phyloP scores from a whole-genome alignment of 2,888 invertebrate species.

The Ennomos fuscantarius region DNA sequence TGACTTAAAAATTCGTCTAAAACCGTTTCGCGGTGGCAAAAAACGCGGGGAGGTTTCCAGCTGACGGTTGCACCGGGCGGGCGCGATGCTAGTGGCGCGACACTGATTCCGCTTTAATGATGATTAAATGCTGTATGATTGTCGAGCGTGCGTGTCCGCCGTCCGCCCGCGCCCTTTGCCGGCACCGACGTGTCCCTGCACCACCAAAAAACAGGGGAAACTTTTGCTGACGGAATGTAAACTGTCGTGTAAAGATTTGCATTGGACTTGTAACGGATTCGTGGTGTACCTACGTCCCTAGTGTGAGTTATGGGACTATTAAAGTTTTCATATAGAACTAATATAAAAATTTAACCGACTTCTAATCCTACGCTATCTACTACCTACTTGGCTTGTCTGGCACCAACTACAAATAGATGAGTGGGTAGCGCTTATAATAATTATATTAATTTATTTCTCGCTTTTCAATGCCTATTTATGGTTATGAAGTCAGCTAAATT shows the following conservation, averaged over 20 bases:
- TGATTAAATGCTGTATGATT: slow-evolving; percentile 83
- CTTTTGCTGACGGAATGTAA: slow-evolving; percentile 27
- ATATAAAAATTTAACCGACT: too few species aligned
- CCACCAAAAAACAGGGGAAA: slow-evolving; percentile 34
- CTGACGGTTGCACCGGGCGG: slow-evolving; percentile 63
- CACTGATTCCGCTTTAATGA: slow-evolving; percentile 82
- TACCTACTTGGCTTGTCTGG: too few species aligned
- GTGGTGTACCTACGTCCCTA: not conserved
- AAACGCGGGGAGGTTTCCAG: slow-evolving; percentile 67
- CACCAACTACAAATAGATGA: too few species aligned
- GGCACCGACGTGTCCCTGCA: slow-evolving; percentile 36
- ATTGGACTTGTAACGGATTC: slow-evolving; percentile 15
- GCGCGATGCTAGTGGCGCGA: slow-evolving; percentile 39
- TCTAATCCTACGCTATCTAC: too few species aligned
- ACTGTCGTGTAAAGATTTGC: slow-evolving; percentile 34
- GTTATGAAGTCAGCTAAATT: too few species aligned
- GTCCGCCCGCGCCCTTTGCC: slow-evolving; percentile 36
- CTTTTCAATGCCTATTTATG: too few species aligned
- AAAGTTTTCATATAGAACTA: not conserved
- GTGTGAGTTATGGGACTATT: not conserved
- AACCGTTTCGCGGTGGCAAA: slow-evolving; percentile 55
- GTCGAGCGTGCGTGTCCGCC: slow-evolving; percentile 65
- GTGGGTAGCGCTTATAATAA: too few species aligned
- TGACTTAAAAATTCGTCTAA: slow-evolving; percentile 57
- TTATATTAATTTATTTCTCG: too few species aligned